Evolutionary conservation across 1,140 invertebrate genomes (phyloP), one percentile per base, ranked within the genome.

Genomic region (Lanistes nyassanus): DNA sequence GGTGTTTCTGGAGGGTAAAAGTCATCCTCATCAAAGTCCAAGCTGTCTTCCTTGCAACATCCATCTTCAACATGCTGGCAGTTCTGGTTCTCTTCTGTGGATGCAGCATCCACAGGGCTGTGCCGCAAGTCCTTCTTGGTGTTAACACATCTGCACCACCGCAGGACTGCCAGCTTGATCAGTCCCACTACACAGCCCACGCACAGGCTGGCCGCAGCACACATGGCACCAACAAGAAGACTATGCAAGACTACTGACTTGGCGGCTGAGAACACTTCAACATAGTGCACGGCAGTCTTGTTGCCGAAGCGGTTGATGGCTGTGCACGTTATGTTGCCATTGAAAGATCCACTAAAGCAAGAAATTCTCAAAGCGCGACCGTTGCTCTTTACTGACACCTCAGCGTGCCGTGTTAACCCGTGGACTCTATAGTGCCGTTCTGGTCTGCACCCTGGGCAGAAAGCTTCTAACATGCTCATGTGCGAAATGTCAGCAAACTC

Each of bases 301-400:
- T 80, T 80, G 16, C 86, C 85, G 26, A 77, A 55, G 4, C 71
- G 62, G 67, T 83, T 87, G 5, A 84, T 42, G n/a, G 79, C 79
- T 13, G 84, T 36, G 75, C 86, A 88, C 0, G 75, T 75, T 68
- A 78, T 85, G 42, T 83, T 76, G 0, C 85, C 86, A 47, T 79
- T 56, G 69, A 87, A 86, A 77, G 70, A 76, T 0, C 84, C 81
- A 19, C 83, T 73, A 51, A 87, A 79, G 6, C 73, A 76, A 3
- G 82, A 71, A 60, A 86, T 80, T 62, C 75, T 66, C 11, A 86
- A 74, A 3, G 74, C 64, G 31, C 11, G 31, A 21, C 78, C 78
- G 31, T 84, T 75, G 0, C 26, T 62, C 11, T 60, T 51, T 53
- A 81, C 51, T 36, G 58, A 68, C 21, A 81, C 76, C 16, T 56